Conservation (phyloP, 1,140 invertebrate species). For the Cyclina sinensis region DNA sequence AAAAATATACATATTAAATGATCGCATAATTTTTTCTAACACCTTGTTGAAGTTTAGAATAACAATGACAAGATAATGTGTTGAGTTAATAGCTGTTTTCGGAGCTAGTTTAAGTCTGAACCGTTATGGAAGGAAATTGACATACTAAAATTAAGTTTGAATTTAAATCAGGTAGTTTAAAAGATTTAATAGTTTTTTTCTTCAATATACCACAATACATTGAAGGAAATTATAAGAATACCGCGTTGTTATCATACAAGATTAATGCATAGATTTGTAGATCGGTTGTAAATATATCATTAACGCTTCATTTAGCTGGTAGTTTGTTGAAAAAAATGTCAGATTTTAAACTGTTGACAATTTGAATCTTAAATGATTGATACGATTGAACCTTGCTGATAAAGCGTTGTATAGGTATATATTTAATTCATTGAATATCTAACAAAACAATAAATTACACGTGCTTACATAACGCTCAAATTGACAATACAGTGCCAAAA, state of each 20-base stretch:
- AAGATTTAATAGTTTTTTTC: not conserved
- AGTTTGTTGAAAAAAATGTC: not conserved
- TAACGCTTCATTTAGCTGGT: not conserved
- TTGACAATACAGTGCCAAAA: not conserved
- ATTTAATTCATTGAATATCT: not conserved
- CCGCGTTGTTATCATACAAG: not conserved
- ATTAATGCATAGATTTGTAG: not conserved
- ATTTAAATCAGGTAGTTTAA: not conserved
- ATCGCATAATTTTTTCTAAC: too few species aligned
- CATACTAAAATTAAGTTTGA: slow-evolving; percentile 2
- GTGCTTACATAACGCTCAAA: not conserved
- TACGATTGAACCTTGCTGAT: too few species aligned
- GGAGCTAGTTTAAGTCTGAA: too few species aligned
- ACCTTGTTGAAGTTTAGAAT: too few species aligned
- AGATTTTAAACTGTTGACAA: not conserved
- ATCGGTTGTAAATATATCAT: not conserved
- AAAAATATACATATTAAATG: too few species aligned
- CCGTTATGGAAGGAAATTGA: too few species aligned
- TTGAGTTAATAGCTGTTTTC: too few species aligned
- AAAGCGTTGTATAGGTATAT: too few species aligned
- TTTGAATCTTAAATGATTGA: not conserved
- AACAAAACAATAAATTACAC: not conserved
- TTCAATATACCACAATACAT: not conserved
- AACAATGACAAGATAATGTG: too few species aligned
- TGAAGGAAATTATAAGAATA: not conserved